Base-by-base conservation (phyloP, 1,140 invertebrate species). In the Conus ventricosus region DNA sequence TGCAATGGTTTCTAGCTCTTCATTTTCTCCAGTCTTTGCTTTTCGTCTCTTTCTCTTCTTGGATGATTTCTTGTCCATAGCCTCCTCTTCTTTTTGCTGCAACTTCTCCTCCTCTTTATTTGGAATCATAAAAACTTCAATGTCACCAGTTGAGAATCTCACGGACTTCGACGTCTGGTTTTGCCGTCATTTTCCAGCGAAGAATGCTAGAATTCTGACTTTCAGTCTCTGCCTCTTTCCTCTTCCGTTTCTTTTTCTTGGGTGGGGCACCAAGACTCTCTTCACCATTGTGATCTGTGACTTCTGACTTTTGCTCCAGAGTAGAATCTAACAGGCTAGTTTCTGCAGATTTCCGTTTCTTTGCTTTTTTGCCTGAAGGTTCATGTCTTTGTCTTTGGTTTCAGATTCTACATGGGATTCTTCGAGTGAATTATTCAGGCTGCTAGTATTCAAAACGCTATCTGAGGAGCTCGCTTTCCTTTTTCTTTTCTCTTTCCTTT, bases 281-380 rank as follows among this genome's bases (percentile, higher is more conserved):
- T 78, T 23, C 17, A 23, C 51, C 27, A 20, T 76, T 67, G 8
- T 63, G 0, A 63, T 60, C 78, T 55, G 53, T 60, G 63, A 20
- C 13, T 75, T 6, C 27, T 17, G 51, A n/a, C 25, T 54, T 25
- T 25, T 25, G 11, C 55, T 57, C 53, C 17, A 71, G 23, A 0
- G 8, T 5, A 51, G 78, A 53, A 71, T 39, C 84, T 25, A 15
- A 84, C 67, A 51, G 75, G 75, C 67, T 71, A 87, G 23, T 55
- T 23, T 93, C 91, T 27, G 51, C 71, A 27, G 23, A 78, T 25
- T 88, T 81, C 54, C 27, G 86, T 85, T 88, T 90, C 89, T 76
- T 76, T 81, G 75, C 87, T 76, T 84, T 89, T 25, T 84, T 84
- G 17, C 15, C 63, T 4, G 20, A n/a, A 17, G 25, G 25, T 63